These are phyloP conservation scores for Clarias fuscus DNA, from an alignment of 2,797 vertebrate genomes.

Conservation along the genomic window DNA sequence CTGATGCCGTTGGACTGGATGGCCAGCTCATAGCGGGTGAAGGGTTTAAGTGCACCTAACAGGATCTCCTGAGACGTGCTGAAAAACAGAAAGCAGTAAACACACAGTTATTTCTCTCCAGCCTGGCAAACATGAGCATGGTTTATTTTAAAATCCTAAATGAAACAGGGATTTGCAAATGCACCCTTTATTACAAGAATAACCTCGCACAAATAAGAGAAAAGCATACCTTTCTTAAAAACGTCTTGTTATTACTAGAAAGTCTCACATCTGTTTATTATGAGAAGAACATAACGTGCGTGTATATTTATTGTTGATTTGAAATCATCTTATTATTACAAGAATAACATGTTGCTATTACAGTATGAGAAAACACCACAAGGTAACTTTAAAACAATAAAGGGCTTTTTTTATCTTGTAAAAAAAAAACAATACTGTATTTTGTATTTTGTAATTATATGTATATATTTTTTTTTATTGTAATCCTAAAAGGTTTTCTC, in stretches of 20 bases:
- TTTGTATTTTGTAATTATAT: neutral
- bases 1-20: constrained; percentile 91
- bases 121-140: neutral
- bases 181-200: neutral
- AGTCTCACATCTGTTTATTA: neutral
- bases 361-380: neutral
- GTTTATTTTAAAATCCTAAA: too few species aligned
- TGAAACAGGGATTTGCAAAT: neutral
- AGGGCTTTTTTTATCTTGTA: neutral
- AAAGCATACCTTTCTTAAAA: neutral
- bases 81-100: constrained; percentile 18
- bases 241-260: neutral
- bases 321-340: neutral
- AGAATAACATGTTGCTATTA: neutral
- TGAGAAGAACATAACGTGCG: neutral
- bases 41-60: constrained; percentile 88
- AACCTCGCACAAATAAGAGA: neutral
- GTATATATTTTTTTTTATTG: neutral
- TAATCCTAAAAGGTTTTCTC: neutral
- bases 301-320: too few species aligned
- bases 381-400: neutral
- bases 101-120: neutral
- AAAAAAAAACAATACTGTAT: neutral
- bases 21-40: constrained; percentile 92
- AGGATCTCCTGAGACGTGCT: constrained; percentile 91